phyloP scores from a whole-genome alignment of 2,888 invertebrate genomes.

The Callinectes sapidus region DNA sequence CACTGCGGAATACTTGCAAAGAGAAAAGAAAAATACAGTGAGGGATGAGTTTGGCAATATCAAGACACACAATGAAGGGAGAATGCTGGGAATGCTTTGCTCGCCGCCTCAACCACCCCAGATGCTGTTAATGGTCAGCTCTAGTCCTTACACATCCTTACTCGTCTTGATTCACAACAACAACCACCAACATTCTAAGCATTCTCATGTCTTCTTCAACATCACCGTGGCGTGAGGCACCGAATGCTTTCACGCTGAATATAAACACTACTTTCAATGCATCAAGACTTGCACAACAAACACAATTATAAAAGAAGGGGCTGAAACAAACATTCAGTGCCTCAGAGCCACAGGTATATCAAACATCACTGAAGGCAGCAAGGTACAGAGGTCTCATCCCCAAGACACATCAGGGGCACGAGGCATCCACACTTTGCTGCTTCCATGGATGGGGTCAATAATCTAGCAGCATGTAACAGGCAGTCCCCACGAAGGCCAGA shows the following conservation, averaged over 20 bases:
- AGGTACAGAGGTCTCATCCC: background rate
- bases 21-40: conserved; percentile 64
- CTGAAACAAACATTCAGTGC: conserved; percentile 42
- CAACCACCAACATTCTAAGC: conserved; percentile 44
- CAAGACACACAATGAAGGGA: conserved; percentile 55
- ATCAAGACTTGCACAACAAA: background rate
- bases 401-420: background rate
- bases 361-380: conserved; percentile 58
- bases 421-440: background rate
- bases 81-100: conserved; percentile 42
- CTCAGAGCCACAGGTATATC: conserved; percentile 29
- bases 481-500: conserved; percentile 47
- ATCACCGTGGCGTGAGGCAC: conserved; percentile 36
- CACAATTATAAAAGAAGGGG: background rate
- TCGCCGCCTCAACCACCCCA: background rate
- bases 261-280: background rate
- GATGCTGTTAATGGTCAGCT: conserved; percentile 22
- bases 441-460: conserved; percentile 49
- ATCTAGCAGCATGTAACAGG: conserved; percentile 54
- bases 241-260: conserved; percentile 27
- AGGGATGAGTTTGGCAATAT: conserved; percentile 50
- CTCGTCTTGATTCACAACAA: background rate
- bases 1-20: conserved; percentile 72
- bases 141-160: background rate
- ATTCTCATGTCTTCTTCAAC: conserved; percentile 44